Percentiles rank a stretch among this genome's conserved stretches.
These are phyloP conservation scores for Callipepla californica DNA, from an alignment of 2,113 vertebrate genomes.

Conservation along the genomic window DNA sequence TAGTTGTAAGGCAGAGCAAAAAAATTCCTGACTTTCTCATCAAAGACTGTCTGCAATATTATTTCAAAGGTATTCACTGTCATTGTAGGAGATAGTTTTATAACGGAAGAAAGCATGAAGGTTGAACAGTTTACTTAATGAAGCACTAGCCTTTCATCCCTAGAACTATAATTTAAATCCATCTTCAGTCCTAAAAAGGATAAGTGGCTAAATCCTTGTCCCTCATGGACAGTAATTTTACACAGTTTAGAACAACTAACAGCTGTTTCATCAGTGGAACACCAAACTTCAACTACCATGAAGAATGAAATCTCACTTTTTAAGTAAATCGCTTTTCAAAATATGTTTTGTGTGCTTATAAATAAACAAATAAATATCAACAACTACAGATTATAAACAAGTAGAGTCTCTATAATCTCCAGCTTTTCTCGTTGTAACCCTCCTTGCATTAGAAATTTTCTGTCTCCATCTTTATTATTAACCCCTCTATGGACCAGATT, in stretches of 20 bases:
- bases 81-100: slow-evolving; percentile 57
- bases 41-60: slow-evolving; percentile 57
- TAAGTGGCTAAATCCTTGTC: slow-evolving; percentile 40
- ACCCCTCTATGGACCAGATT: background rate
- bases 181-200: slow-evolving; percentile 49
- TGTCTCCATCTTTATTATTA: background rate
- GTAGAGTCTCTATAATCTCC: background rate
- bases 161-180: slow-evolving; percentile 50
- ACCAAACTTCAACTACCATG: background rate
- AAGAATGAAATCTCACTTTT: background rate
- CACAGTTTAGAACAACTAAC: slow-evolving; percentile 2
- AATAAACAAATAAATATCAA: background rate
- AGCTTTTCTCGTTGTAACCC: background rate
- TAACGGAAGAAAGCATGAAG: slow-evolving; percentile 46
- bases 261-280: background rate
- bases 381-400: background rate
- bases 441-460: background rate
- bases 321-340: background rate
- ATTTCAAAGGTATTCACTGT: slow-evolving; percentile 69
- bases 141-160: slow-evolving; percentile 40
- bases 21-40: slow-evolving; percentile 37
- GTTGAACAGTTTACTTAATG: slow-evolving; percentile 57
- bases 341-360: background rate
- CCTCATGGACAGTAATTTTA: slow-evolving; percentile 20
- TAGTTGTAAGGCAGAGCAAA: slow-evolving; percentile 42